Percentiles rank a stretch among this genome's conserved stretches.
These are phyloP conservation scores for Geotrypetes seraphini DNA, from an alignment of 2,797 vertebrate species.

Conservation along the genomic window DNA sequence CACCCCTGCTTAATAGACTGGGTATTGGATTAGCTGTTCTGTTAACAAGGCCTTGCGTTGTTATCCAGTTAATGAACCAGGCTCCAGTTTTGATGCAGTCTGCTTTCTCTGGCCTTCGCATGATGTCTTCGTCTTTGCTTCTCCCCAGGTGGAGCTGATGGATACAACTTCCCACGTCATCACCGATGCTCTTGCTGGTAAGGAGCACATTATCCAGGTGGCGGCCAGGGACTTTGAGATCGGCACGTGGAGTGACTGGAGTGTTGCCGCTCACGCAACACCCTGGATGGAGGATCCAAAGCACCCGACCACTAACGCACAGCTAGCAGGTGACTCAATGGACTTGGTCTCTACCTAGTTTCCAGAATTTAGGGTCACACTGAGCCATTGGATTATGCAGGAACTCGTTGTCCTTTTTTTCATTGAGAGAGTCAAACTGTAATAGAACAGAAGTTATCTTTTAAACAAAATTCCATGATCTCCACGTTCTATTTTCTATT, in stretches of 20 bases:
- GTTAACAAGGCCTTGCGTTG: too few relatives aligned
- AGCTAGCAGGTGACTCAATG: slow-evolving; percentile 45
- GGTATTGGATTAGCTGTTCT: too few relatives aligned
- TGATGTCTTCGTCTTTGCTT: neutral
- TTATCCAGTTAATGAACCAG: too few relatives aligned
- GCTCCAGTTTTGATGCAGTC: too few relatives aligned
- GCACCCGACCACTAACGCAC: slow-evolving; percentile 76
- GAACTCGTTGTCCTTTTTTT: too few relatives aligned
- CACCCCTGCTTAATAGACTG: too few relatives aligned
- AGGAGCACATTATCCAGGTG: slow-evolving; percentile 97
- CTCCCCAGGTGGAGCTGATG: slow-evolving; percentile 78
- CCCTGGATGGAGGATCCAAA: slow-evolving; percentile 90
- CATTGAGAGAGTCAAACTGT: too few relatives aligned
- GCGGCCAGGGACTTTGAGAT: slow-evolving; percentile 95
- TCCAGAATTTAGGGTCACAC: neutral
- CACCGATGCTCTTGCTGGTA: slow-evolving; percentile 85
- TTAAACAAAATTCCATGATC: too few relatives aligned
- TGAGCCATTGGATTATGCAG: too few relatives aligned
- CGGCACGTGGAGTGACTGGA: slow-evolving; percentile 97
- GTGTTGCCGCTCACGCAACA: slow-evolving; percentile 83
- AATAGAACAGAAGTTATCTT: too few relatives aligned
- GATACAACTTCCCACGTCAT: slow-evolving; percentile 88
- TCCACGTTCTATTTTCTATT: too few relatives aligned
- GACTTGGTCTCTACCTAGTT: neutral
- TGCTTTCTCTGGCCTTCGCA: too few relatives aligned